phyloP scores from a whole-genome alignment of 1,140 invertebrate species.

The Akabosia matsudoensis region DNA sequence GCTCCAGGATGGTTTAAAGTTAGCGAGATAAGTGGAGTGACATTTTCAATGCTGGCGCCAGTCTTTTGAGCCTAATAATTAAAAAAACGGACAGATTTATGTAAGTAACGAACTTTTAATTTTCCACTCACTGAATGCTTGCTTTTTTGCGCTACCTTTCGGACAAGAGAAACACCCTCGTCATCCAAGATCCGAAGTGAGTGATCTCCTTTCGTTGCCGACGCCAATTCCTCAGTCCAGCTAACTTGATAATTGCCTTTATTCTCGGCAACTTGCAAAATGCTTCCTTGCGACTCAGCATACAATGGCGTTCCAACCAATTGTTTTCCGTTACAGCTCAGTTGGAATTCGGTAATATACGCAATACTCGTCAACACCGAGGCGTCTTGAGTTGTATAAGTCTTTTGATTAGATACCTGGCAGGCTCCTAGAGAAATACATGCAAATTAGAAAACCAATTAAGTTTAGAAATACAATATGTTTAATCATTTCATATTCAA shows the following conservation, averaged over 20 bases:
- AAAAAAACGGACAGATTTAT: neutral
- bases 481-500: neutral
- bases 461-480: neutral
- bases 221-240: slow-evolving; percentile 82
- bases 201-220: slow-evolving; percentile 71
- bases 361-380: slow-evolving; percentile 71
- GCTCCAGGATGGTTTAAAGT: slow-evolving; percentile 76
- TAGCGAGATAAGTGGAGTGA: slow-evolving; percentile 69
- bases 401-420: slow-evolving; percentile 50
- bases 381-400: slow-evolving; percentile 85
- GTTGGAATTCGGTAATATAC: slow-evolving; percentile 55
- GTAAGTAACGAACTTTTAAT: neutral
- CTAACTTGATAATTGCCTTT: slow-evolving; percentile 78
- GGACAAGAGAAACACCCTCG: slow-evolving; percentile 78
- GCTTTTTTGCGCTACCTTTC: slow-evolving; percentile 64
- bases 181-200: slow-evolving; percentile 82
- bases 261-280: slow-evolving; percentile 54
- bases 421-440: neutral
- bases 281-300: slow-evolving; percentile 26
- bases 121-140: neutral
- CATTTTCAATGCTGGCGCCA: slow-evolving; percentile 57
- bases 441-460: neutral
- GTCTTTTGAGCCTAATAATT: slow-evolving; percentile 54
- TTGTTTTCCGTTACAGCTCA: slow-evolving; percentile 55
- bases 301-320: slow-evolving; percentile 47